Evolutionary conservation across 2,113 vertebrate genomes (phyloP).

Genomic region (Taxidea taxus): DNA sequence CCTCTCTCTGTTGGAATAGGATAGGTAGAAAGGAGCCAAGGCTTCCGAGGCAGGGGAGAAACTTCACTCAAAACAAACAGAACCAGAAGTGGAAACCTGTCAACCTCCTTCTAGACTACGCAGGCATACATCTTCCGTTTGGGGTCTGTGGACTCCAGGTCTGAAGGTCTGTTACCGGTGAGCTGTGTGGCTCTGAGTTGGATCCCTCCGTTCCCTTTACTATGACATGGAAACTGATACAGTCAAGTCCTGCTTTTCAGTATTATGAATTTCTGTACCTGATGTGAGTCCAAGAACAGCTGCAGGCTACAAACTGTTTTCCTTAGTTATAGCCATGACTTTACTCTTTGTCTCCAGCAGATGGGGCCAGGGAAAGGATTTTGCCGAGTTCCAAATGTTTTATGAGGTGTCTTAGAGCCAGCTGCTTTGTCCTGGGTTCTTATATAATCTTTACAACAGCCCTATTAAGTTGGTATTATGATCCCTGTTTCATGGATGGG

Average conservation of each 20-base stretch:
- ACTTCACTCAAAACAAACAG: background rate
- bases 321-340: background rate
- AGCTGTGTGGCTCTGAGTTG: background rate
- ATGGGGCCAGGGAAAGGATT: conserved; percentile 49
- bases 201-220: background rate
- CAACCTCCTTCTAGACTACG: background rate
- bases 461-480: background rate
- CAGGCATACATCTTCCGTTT: background rate
- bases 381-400: background rate
- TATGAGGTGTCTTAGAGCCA: background rate
- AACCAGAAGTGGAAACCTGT: background rate
- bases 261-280: background rate
- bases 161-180: background rate
- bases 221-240: background rate
- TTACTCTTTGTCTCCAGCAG: conserved; percentile 60
- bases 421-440: background rate
- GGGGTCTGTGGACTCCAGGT: background rate
- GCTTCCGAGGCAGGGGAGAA: background rate
- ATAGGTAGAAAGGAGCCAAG: background rate
- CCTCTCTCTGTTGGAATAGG: background rate
- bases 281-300: background rate
- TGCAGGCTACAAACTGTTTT: background rate
- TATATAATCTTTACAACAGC: background rate
- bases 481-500: background rate
- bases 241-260: background rate